Base-by-base conservation (phyloP, 2,888 invertebrate species). In the Chloroclysta siterata region DNA sequence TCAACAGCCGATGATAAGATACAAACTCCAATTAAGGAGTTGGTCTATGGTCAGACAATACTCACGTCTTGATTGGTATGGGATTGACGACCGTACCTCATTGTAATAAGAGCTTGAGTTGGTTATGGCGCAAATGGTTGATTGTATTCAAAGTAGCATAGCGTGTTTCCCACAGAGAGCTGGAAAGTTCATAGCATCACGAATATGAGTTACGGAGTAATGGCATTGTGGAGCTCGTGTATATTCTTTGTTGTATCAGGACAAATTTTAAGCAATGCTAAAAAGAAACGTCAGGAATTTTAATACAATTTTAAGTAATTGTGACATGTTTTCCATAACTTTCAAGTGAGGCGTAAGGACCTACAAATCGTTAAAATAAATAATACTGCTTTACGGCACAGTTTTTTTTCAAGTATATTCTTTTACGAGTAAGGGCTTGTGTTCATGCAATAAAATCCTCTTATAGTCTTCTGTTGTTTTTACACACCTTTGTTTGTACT, bases 1-100 rank as follows among this genome's bases (percentile, higher is more conserved):
- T 41, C 10, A 7, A 44, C 28, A 11, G 13, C 46, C 33, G 47
- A 48, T 59, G 55, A 52, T 59, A 63, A 60, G 63, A 54, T 46
- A 54, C 44, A 29, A 51, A 46, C 22, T 33, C 33, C 52, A 53
- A 53, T 60, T 54, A 55, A 47, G 33, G 39, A 44, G 42, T 53
- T 42, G 42, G 50, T 33, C 47, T 53, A 36, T 36, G 42, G 33
- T 58, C 7, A 36, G 2, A 33, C 52, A 47, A 17, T 22, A 47
- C 22, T 51, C 33, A 36, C 6, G 8, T 10, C 29, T 15, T 28
- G 33, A 33, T 44, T 60, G 33, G 17, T 29, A 11, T 50, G 14
- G 55, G 41, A 56, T 41, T 56, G 10, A n/a, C 56, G 41, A 41
- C 28, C 56, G 5, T 56, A n/a, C 15, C 4, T 41, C 22, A 22